phyloP scores from a whole-genome alignment of 2,113 vertebrate species.

The Edolisoma coerulescens region DNA sequence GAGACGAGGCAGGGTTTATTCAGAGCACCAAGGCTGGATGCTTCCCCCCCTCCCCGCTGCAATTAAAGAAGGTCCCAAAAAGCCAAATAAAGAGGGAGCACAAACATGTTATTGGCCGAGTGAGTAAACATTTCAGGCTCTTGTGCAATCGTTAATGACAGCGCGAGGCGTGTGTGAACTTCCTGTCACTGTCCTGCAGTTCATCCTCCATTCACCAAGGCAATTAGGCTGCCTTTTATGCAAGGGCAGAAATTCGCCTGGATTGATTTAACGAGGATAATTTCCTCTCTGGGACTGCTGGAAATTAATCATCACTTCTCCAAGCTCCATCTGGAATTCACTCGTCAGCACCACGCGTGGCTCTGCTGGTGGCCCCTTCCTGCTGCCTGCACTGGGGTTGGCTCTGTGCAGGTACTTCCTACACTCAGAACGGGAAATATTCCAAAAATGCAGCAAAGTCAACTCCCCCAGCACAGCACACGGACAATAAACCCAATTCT shows the following conservation, averaged over 20 bases:
- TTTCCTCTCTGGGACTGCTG: conserved; percentile 53
- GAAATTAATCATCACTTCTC: conserved; percentile 39
- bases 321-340: not conserved
- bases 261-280: conserved; percentile 41
- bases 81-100: not conserved
- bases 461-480: not conserved
- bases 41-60: not conserved
- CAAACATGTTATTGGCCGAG: conserved; percentile 43
- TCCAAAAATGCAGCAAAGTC: not conserved
- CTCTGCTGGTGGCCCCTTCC: not conserved
- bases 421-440: not conserved
- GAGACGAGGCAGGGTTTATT: not conserved
- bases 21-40: not conserved
- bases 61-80: not conserved
- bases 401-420: not conserved
- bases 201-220: not conserved
- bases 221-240: conserved; percentile 40
- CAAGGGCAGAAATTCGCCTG: conserved; percentile 18
- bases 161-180: conserved; percentile 27
- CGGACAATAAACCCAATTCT: not conserved
- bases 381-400: not conserved
- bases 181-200: conserved; percentile 27
- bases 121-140: conserved; percentile 51
- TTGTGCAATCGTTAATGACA: conserved; percentile 61
- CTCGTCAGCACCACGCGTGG: conserved; percentile 1